Evolutionary conservation across 1,140 invertebrate genomes (phyloP).

Genomic region (Phenacoccus solenopsis): DNA sequence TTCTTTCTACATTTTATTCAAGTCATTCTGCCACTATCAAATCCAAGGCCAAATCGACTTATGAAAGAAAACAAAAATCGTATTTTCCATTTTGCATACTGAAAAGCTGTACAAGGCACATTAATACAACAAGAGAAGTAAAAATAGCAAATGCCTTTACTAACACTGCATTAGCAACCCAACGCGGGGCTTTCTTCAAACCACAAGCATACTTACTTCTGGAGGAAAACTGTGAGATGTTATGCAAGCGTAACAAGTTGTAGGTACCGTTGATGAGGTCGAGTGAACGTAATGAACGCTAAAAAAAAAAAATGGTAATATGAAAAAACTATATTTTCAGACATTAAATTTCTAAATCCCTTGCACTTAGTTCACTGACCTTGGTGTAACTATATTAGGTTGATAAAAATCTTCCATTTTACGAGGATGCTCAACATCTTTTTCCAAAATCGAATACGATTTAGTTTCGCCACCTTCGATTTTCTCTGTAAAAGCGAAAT

Average conservation of each 20-base stretch:
- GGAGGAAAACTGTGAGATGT: not conserved
- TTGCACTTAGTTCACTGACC: not conserved
- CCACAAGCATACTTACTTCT: not conserved
- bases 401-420: not conserved
- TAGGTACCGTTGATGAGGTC: not conserved
- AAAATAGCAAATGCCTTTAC: too few relatives aligned
- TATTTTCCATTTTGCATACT: too few relatives aligned
- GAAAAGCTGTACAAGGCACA: too few relatives aligned
- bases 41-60: too few relatives aligned
- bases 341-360: not conserved
- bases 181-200: too few relatives aligned
- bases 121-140: too few relatives aligned
- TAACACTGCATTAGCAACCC: too few relatives aligned
- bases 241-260: conserved; percentile 3
- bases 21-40: too few relatives aligned
- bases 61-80: too few relatives aligned
- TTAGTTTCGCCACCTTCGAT: not conserved
- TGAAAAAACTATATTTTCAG: not conserved
- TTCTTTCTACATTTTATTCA: too few relatives aligned
- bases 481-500: not conserved
- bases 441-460: not conserved
- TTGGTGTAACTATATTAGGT: not conserved
- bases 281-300: not conserved
- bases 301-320: not conserved
- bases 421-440: not conserved